These are phyloP conservation scores for Lissonota sp. DNA, from an alignment of 2,888 invertebrate genomes.

Conservation along the genomic window DNA sequence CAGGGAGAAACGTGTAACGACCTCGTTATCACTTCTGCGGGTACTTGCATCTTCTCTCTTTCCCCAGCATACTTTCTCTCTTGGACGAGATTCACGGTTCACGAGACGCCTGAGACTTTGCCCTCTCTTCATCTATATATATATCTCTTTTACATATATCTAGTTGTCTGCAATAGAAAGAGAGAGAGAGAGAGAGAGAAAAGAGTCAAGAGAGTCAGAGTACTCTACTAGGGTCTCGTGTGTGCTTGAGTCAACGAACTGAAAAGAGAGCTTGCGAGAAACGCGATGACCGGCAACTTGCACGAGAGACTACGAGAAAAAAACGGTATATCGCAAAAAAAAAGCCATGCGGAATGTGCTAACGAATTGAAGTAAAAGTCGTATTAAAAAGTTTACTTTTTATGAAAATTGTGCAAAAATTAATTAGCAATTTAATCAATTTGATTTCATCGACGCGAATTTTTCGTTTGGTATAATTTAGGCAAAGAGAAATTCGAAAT, in stretches of 20 bases:
- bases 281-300: conserved; percentile 36
- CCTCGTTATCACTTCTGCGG: conserved; percentile 63
- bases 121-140: conserved; percentile 17
- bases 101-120: conserved; percentile 46
- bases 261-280: conserved; percentile 41
- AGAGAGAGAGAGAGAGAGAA: conserved; percentile 13
- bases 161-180: conserved; percentile 14
- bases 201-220: conserved; percentile 43
- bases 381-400: too few relatives aligned
- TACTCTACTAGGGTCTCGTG: conserved; percentile 12
- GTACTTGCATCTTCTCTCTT: conserved; percentile 32
- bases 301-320: conserved; percentile 9
- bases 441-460: too few relatives aligned
- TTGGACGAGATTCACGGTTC: conserved; percentile 52
- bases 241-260: conserved; percentile 56
- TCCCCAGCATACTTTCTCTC: conserved; percentile 37
- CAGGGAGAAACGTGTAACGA: conserved; percentile 62
- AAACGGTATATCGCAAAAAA: conserved; percentile 4
- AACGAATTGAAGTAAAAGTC: too few relatives aligned
- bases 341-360: not conserved
- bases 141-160: conserved; percentile 6
- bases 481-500: too few relatives aligned
- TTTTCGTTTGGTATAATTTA: too few relatives aligned
- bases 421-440: too few relatives aligned
- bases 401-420: too few relatives aligned